phyloP scores from a whole-genome alignment of 2,888 invertebrate genomes.

The Minunthozetes semirufus region DNA sequence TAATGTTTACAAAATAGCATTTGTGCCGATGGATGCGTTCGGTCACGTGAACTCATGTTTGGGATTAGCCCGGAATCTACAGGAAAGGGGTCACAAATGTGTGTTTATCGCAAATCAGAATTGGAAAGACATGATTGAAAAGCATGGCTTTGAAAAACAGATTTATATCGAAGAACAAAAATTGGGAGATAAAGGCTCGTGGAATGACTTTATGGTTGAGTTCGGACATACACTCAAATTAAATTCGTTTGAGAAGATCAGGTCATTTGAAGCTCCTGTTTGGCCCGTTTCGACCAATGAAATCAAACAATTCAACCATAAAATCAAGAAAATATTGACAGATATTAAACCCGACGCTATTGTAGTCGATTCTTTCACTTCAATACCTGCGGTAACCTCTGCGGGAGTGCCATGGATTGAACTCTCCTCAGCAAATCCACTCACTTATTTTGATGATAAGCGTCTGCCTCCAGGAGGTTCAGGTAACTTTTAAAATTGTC shows the following conservation, averaged over 20 bases:
- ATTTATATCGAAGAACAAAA: background rate
- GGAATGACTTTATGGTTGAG: background rate
- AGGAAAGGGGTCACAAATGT: background rate
- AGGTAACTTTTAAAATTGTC: background rate
- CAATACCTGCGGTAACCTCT: background rate
- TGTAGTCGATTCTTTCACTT: background rate
- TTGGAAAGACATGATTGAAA: background rate
- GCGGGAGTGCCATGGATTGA: background rate
- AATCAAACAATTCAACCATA: background rate
- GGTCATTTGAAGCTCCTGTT: background rate
- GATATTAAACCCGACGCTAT: conserved; percentile 12
- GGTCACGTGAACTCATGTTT: conserved; percentile 5
- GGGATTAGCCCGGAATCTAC: background rate
- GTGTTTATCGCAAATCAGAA: background rate
- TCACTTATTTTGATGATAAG: background rate
- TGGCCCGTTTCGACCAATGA: background rate
- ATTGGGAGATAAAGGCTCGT: background rate
- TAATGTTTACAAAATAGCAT: conserved; percentile 15
- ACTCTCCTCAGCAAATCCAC: background rate
- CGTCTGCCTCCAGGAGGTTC: background rate
- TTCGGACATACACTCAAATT: background rate
- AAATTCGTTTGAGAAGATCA: background rate
- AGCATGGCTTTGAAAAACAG: background rate
- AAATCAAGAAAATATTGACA: background rate
- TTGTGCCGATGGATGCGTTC: background rate